Conservation (phyloP, 2,113 vertebrate species). For the Kobus ellipsiprymnus region DNA sequence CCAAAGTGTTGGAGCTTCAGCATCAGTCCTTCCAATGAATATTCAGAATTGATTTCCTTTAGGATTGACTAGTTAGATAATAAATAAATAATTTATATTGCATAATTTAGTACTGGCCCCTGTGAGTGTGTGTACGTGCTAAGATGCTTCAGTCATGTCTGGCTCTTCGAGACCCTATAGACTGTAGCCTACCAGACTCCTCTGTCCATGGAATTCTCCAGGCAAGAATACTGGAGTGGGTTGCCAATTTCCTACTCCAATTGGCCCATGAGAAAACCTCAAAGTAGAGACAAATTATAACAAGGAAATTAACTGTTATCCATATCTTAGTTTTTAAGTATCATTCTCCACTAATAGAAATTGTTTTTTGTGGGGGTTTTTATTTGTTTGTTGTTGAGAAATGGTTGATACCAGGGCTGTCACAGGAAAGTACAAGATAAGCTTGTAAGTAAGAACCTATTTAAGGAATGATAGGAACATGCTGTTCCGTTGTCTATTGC, state of each 20-base stretch:
- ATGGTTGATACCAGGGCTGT: neutral
- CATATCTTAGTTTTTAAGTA: neutral
- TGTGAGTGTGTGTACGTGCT: accelerated
- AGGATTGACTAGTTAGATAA: neutral
- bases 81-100: neutral
- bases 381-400: neutral
- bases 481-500: neutral
- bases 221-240: neutral
- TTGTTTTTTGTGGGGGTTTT: neutral
- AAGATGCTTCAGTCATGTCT: neutral
- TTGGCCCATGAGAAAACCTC: neutral
- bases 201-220: neutral
- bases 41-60: neutral
- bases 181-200: neutral
- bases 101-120: neutral
- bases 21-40: neutral
- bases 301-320: neutral
- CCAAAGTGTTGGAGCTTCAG: neutral
- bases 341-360: neutral
- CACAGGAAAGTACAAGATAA: neutral
- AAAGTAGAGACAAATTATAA: neutral
- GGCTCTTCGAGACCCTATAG: neutral
- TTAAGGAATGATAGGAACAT: neutral
- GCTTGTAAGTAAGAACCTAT: neutral
- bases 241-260: neutral